A percentile compares a stretch with the other conserved stretches of the same genome.
Evolutionary conservation across 2,888 invertebrate species (phyloP).

Genomic region (Heteropelma amictum): DNA sequence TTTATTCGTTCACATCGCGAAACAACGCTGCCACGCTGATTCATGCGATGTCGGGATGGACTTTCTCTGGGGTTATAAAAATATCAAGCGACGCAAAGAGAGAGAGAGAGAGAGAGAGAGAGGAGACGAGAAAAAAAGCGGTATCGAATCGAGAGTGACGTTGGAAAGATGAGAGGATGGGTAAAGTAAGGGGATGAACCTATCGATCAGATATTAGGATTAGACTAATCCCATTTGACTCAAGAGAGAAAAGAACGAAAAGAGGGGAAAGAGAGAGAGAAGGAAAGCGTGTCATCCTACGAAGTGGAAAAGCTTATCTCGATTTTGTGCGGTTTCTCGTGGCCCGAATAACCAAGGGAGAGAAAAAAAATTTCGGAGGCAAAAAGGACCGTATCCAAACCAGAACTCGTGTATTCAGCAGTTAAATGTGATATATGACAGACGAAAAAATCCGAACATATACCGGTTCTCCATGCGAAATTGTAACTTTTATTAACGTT

Average conservation of each 20-base stretch:
- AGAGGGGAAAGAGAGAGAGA: constrained; percentile 14
- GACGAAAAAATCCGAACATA: too few relatives aligned
- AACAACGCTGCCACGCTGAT: constrained; percentile 24
- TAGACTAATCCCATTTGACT: constrained; percentile 63
- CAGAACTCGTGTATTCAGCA: background rate
- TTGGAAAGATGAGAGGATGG: constrained; percentile 19
- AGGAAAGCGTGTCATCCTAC: constrained; percentile 34
- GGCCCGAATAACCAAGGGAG: constrained; percentile 4
- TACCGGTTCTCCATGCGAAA: too few relatives aligned
- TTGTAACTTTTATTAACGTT: too few relatives aligned
- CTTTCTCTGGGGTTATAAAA: constrained; percentile 16
- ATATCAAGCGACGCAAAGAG: background rate
- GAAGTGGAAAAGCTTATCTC: constrained; percentile 56
- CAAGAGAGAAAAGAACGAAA: background rate
- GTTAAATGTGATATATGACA: too few relatives aligned
- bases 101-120: background rate
- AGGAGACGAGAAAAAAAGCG: background rate
- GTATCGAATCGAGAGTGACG: constrained; percentile 30
- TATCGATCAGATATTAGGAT: constrained; percentile 65
- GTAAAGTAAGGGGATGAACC: constrained; percentile 51
- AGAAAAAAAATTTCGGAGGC: background rate
- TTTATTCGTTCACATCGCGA: background rate
- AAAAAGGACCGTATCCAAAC: background rate
- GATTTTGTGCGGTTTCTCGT: constrained; percentile 52
- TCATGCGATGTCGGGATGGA: background rate